Evolutionary conservation across 2,113 vertebrate species (phyloP).

Genomic region (Piprites chloris): DNA sequence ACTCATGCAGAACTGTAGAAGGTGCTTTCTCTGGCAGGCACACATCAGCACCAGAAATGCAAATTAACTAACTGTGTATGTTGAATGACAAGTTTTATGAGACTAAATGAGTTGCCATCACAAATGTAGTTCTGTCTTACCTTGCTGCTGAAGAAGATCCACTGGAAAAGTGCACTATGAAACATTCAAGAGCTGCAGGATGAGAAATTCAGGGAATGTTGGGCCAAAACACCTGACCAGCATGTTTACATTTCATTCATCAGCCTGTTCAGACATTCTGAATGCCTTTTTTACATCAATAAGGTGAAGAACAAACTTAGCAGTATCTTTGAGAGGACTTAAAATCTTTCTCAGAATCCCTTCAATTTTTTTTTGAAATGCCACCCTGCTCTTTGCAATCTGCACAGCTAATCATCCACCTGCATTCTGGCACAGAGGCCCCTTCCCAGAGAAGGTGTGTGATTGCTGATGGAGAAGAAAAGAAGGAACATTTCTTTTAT

Average conservation of each 20-base stretch:
- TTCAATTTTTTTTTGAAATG: neutral
- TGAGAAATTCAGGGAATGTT: neutral
- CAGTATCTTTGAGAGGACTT: conserved; percentile 13
- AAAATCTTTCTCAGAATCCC: neutral
- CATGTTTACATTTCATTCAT: neutral
- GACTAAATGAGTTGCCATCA: neutral
- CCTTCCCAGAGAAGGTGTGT: neutral
- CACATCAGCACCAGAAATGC: neutral
- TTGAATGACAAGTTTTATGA: neutral
- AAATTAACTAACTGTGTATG: neutral
- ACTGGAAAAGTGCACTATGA: neutral
- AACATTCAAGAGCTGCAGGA: neutral
- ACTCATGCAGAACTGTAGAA: neutral
- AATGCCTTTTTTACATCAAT: neutral
- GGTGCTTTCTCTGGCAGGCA: neutral
- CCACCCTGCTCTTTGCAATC: neutral
- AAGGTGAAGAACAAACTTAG: neutral
- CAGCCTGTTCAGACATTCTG: neutral
- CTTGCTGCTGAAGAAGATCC: neutral
- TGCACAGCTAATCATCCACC: neutral
- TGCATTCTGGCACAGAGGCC: neutral
- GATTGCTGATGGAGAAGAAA: neutral
- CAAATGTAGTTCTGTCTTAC: neutral
- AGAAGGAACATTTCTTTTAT: neutral
- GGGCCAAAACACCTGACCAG: neutral